Conservation (phyloP, 2,888 invertebrate genomes). For the Eretmocerus hayati region DNA sequence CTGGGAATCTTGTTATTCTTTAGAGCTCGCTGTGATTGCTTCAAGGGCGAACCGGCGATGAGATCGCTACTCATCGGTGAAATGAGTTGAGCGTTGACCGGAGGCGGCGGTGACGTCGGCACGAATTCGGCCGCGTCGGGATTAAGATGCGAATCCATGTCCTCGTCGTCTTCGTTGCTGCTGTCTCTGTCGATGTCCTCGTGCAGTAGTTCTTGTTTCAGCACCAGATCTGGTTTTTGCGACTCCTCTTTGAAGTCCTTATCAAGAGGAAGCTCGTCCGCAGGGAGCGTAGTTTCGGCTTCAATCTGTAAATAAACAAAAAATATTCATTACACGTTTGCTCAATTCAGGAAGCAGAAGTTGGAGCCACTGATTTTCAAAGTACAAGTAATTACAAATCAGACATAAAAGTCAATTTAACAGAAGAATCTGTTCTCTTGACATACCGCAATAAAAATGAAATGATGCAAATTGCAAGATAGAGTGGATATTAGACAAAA, state of each 20-base stretch:
- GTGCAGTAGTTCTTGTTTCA: too few relatives aligned
- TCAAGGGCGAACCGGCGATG: slow-evolving; percentile 60
- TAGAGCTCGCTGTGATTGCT: slow-evolving; percentile 46
- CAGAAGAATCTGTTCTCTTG: too few relatives aligned
- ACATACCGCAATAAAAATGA: too few relatives aligned
- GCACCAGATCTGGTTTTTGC: slow-evolving; percentile 1
- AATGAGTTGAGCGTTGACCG: neutral
- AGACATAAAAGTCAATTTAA: too few relatives aligned
- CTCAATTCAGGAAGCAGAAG: neutral
- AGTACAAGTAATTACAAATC: too few relatives aligned
- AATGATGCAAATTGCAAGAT: too few relatives aligned
- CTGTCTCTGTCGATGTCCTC: neutral
- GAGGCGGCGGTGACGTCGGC: slow-evolving; percentile 1
- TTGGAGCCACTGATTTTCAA: neutral
- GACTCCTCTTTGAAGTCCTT: slow-evolving; percentile 10
- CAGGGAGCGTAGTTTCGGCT: slow-evolving; percentile 14
- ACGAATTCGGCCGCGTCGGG: slow-evolving; percentile 83
- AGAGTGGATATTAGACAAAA: too few relatives aligned
- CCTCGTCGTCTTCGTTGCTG: slow-evolving; percentile 14
- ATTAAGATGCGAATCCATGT: slow-evolving; percentile 71
- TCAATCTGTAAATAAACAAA: slow-evolving; percentile 10
- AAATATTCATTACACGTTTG: neutral
- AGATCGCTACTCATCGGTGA: slow-evolving; percentile 19
- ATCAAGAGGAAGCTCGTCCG: slow-evolving; percentile 16
- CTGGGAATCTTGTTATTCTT: slow-evolving; percentile 45